A percentile compares a stretch with the other conserved stretches of the same genome.
Evolutionary conservation across 2,888 invertebrate genomes (phyloP).

Genomic region (Pyrrhosoma nymphula): DNA sequence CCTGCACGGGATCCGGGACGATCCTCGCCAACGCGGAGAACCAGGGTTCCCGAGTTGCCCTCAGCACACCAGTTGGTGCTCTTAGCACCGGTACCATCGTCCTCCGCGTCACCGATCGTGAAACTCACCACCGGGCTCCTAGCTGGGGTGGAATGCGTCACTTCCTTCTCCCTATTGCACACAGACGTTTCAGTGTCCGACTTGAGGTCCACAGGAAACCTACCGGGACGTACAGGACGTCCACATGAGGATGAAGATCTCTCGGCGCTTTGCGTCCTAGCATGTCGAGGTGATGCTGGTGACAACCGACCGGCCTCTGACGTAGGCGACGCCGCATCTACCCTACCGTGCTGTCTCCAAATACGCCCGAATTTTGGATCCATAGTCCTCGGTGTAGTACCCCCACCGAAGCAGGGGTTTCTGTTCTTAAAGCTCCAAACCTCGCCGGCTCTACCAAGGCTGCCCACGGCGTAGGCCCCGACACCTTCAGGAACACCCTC

Average conservation of each 20-base stretch:
- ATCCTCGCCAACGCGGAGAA: slow-evolving; percentile 46
- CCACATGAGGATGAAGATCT: neutral
- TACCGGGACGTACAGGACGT: neutral
- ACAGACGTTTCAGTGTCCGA: neutral
- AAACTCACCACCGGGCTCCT: neutral
- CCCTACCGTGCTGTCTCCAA: neutral
- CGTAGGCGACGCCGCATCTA: neutral
- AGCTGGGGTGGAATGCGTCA: neutral
- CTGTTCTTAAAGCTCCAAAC: slow-evolving; percentile 11
- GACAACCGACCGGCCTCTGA: neutral
- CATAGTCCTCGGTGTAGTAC: slow-evolving; percentile 1
- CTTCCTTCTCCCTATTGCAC: no score
- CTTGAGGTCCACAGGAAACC: slow-evolving; percentile 1
- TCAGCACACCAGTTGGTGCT: neutral
- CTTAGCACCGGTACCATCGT: neutral
- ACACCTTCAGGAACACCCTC: slow-evolving; percentile 19
- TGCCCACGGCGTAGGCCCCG: slow-evolving; percentile 28
- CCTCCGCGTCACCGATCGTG: neutral
- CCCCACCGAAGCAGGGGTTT: neutral
- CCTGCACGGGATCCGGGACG: neutral
- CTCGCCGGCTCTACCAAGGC: neutral
- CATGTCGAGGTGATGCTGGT: neutral
- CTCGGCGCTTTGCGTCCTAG: neutral
- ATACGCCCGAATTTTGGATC: neutral
- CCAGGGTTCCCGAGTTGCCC: slow-evolving; percentile 36